These are phyloP conservation scores for Myotis daubentonii DNA, from an alignment of 2,797 vertebrate genomes.

Conservation along the genomic window DNA sequence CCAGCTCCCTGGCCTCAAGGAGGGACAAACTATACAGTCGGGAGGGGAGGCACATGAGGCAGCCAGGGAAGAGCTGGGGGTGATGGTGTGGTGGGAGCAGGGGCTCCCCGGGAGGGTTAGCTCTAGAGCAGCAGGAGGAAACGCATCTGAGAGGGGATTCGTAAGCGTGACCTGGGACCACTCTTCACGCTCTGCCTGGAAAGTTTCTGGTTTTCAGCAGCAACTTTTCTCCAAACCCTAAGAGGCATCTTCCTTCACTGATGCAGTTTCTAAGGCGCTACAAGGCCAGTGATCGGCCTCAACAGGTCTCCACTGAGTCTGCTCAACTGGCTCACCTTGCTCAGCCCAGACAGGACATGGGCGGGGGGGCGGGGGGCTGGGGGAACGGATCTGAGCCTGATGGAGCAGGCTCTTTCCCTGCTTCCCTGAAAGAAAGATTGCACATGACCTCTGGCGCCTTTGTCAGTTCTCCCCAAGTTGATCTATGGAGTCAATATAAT, in stretches of 20 bases:
- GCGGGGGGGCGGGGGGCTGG: too few species aligned
- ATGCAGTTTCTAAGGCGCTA: neutral
- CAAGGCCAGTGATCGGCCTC: neutral
- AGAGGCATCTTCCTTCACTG: neutral
- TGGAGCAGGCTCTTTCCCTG: neutral
- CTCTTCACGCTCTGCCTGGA: neutral
- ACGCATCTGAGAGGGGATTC: neutral
- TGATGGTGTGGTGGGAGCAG: neutral
- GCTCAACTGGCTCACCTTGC: neutral
- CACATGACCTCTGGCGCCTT: neutral
- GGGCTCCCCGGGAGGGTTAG: neutral
- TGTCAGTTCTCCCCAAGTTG: too few species aligned
- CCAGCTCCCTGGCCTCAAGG: neutral
- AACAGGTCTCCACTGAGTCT: neutral
- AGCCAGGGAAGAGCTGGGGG: neutral
- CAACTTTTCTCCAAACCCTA: neutral
- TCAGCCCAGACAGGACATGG: neutral
- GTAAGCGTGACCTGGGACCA: neutral
- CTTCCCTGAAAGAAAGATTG: neutral
- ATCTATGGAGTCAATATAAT: too few species aligned
- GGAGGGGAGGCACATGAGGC: neutral
- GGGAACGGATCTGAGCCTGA: neutral
- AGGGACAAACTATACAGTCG: neutral
- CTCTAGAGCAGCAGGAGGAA: neutral
- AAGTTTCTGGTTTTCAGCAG: neutral